Conservation (phyloP, 2,113 vertebrate species). For the Bungarus multicinctus region DNA sequence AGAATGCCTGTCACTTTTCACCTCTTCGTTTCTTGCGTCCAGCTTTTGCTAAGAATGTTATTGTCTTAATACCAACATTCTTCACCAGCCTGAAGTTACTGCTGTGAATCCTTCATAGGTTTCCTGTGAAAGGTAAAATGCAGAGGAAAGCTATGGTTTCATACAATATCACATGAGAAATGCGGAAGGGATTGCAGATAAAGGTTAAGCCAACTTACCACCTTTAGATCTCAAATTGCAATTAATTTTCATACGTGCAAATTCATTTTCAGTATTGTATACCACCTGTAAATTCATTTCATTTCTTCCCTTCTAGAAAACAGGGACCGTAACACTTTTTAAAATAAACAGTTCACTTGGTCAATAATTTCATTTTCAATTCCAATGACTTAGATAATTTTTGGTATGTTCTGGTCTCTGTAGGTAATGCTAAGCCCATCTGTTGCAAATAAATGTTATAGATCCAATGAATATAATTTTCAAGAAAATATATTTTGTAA, state of each 20-base stretch:
- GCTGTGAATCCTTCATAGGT: background rate
- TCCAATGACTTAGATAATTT: constrained; percentile 1
- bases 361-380: constrained; percentile 21
- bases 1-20: background rate
- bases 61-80: background rate
- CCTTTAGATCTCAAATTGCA: no score
- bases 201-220: background rate
- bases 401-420: background rate
- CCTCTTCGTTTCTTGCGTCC: background rate
- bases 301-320: background rate
- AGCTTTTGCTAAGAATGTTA: constrained; percentile 8
- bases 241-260: background rate
- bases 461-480: background rate
- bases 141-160: background rate
- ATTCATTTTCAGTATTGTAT: background rate
- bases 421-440: background rate
- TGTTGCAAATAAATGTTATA: background rate
- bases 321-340: background rate
- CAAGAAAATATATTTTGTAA: background rate
- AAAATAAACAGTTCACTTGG: background rate
- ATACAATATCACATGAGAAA: constrained; percentile 1
- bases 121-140: constrained; percentile 2
- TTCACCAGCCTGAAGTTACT: constrained; percentile 8
- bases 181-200: background rate
- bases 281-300: background rate